phyloP scores from a whole-genome alignment of 2,888 invertebrate genomes.

The Nomada ferruginata region DNA sequence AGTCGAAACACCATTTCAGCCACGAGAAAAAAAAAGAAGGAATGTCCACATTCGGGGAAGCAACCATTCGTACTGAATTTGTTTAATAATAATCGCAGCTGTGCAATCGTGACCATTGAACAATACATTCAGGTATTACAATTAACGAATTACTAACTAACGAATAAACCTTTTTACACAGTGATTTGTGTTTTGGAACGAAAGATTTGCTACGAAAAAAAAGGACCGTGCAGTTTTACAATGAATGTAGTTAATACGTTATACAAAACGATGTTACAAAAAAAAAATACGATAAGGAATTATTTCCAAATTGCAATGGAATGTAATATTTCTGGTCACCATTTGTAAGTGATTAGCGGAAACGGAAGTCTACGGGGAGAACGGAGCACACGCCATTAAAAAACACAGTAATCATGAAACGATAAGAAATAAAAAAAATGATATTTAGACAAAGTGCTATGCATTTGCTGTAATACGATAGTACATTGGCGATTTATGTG shows the following conservation, averaged over 20 bases:
- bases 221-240: conserved; percentile 3
- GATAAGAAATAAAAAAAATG: neutral
- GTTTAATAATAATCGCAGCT: neutral
- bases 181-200: too few species aligned
- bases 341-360: conserved; percentile 8
- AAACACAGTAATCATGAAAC: neutral
- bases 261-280: neutral
- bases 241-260: neutral
- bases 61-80: neutral
- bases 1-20: too few species aligned
- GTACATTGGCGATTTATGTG: conserved; percentile 19
- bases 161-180: conserved; percentile 1
- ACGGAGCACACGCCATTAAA: neutral
- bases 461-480: conserved; percentile 8
- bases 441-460: conserved; percentile 22
- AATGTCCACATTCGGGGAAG: neutral
- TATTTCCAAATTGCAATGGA: neutral
- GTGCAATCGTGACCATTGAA: conserved; percentile 12
- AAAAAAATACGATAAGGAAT: neutral
- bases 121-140: conserved; percentile 14
- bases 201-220: neutral
- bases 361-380: conserved; percentile 16
- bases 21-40: too few species aligned
- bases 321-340: neutral
- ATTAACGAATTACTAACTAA: conserved; percentile 1